Evolutionary conservation across 1,140 invertebrate genomes (phyloP).

Genomic region (Neelides sp.): DNA sequence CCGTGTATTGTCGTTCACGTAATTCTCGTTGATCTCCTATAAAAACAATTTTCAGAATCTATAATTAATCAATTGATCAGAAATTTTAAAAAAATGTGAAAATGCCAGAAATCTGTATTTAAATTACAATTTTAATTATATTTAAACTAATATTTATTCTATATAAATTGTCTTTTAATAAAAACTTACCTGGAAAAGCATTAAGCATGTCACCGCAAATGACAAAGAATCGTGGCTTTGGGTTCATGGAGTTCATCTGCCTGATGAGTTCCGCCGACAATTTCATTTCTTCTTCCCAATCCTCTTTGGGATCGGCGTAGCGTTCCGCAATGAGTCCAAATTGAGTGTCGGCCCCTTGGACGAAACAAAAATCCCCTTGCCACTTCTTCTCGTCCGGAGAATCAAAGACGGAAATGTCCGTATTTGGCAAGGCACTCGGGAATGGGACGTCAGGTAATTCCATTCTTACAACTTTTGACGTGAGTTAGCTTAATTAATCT

Average conservation of each 20-base stretch:
- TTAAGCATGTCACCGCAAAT: conserved; percentile 46
- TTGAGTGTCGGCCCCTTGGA: conserved; percentile 44
- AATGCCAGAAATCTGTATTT: neutral
- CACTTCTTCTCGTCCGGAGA: conserved; percentile 6
- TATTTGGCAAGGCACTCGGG: no score
- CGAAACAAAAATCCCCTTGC: conserved; percentile 8
- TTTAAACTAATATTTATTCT: neutral
- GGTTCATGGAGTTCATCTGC: conserved; percentile 39
- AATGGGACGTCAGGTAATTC: no score
- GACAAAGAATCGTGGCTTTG: conserved; percentile 43
- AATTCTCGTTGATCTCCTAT: conserved; percentile 24
- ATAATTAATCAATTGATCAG: neutral
- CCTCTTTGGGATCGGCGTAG: no score
- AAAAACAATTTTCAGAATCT: conserved; percentile 8
- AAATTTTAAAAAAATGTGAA: conserved; percentile 5
- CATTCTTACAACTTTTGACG: no score
- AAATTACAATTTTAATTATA: neutral
- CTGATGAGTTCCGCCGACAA: conserved; percentile 36
- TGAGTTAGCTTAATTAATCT: no score
- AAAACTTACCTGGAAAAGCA: conserved; percentile 36
- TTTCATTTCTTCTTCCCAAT: conserved; percentile 42
- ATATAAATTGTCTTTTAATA: conserved; percentile 1
- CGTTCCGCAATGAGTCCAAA: conserved; percentile 44
- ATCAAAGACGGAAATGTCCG: no score
- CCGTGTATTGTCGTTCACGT: conserved; percentile 35